Evolutionary conservation across 1,140 invertebrate genomes (phyloP), one percentile per base, ranked within the genome.

Genomic region (Drusus annulatus): DNA sequence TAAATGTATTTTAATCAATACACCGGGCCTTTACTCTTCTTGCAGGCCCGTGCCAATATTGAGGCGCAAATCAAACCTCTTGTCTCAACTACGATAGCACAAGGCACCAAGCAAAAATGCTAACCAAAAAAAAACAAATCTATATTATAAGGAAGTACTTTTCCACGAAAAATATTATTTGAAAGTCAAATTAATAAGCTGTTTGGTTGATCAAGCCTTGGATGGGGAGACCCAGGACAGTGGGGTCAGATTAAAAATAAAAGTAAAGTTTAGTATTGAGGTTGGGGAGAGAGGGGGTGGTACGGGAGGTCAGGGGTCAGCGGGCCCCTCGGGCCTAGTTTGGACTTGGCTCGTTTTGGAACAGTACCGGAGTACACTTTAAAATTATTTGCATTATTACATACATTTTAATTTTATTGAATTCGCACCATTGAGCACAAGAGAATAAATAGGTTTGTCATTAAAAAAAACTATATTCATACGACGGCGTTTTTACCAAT

Each of bases 231-330:
- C 25, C 25, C 60, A 25, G 31, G 60, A 23, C 60, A 63, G 60
- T 63, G 21, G 25, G 21, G 65, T 13, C 28, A 31, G 28, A 45
- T 31, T 25, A 69, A 69, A 69, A 69, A 69, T 69, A 69, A 69
- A 45, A 69, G 36, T 45, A 31, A 21, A 69, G 36, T 69, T 63
- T 50, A 19, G 65, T 69, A 45, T 69, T 63, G 19, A 3, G 28
- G 23, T 69, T 36, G 73, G 36, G 81, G 69, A 69, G 45, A 50
- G 76, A n/a, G 36, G 21, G 60, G 76, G n/a, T 58, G 45, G 71
- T 69, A 52, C 45, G 69, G 68, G 51, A 74, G 81, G 81, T 79
- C 81, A 79, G 54, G 81, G 81, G 77, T 79, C 81, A 71, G 73
- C 25, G 50, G 77, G 60, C 21, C 77, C 81, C 81, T 56, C 77